Evolutionary conservation across 2,113 vertebrate species (phyloP).

Genomic region (Corythornis madagascariensis): DNA sequence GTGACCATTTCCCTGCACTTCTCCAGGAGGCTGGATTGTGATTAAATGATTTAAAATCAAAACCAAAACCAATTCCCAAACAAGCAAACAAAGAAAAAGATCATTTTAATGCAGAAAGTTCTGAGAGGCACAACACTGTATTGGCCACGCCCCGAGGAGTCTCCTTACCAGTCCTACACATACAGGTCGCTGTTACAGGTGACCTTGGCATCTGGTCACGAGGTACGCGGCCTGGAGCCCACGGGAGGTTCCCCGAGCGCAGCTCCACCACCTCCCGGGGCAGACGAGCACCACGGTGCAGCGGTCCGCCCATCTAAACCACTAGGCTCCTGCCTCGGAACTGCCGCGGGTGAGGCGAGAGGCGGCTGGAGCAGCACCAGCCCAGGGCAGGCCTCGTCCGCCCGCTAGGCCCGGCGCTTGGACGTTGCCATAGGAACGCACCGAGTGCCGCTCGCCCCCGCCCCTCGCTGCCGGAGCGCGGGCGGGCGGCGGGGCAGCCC

Average conservation of each 20-base stretch:
- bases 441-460: not conserved
- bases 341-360: not conserved
- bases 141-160: rapidly evolving
- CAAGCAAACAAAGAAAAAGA: too few species aligned
- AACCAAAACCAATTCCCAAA: rapidly evolving
- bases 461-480: not conserved
- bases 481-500: not conserved
- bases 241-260: too few species aligned
- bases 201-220: not conserved
- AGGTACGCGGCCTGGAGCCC: not conserved
- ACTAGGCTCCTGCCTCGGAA: too few species aligned
- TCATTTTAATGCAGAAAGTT: not conserved
- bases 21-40: not conserved
- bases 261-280: not conserved
- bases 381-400: not conserved
- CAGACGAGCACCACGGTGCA: not conserved
- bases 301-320: not conserved
- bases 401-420: conserved; percentile 44
- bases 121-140: too few species aligned
- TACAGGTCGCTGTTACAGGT: rapidly evolving
- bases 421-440: conserved; percentile 52
- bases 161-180: rapidly evolving
- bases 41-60: not conserved
- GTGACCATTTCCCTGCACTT: not conserved
- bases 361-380: too few species aligned